Evolutionary conservation across 1,140 invertebrate species (phyloP).

Genomic region (Conus ventricosus): DNA sequence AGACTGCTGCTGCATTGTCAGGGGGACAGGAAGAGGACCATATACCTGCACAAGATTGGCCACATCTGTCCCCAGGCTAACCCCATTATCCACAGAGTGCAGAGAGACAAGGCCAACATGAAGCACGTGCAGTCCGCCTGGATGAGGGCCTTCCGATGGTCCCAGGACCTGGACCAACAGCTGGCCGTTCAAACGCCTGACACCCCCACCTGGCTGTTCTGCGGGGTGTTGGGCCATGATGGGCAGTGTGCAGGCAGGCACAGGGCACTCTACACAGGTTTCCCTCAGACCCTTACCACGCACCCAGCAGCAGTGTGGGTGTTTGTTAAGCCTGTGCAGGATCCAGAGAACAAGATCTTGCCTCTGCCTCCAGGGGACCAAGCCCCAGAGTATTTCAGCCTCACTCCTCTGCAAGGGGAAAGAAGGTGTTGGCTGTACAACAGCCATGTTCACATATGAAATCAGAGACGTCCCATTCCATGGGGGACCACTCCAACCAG

Average conservation of each 20-base stretch:
- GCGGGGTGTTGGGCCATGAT: background rate
- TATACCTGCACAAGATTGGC: background rate
- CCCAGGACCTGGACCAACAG: background rate
- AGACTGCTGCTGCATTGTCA: background rate
- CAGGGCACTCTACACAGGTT: background rate
- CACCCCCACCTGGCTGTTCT: background rate
- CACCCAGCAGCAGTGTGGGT: background rate
- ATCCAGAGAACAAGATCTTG: background rate
- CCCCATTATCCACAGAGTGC: background rate
- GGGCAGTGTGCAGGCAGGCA: too few relatives aligned
- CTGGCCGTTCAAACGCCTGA: background rate
- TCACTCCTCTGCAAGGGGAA: background rate
- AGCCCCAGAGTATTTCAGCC: background rate
- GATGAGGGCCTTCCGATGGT: conserved; percentile 6
- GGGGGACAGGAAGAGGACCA: background rate
- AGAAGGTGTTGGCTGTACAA: background rate
- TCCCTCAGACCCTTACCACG: background rate
- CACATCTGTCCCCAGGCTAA: conserved; percentile 13
- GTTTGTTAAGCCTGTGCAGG: background rate
- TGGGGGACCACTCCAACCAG: too few relatives aligned
- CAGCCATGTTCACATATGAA: background rate
- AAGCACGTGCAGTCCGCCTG: background rate
- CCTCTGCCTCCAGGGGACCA: background rate
- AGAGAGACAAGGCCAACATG: background rate
- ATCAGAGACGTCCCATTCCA: too few relatives aligned